phyloP scores from a whole-genome alignment of 2,113 vertebrate genomes.

The Hucho hucho region DNA sequence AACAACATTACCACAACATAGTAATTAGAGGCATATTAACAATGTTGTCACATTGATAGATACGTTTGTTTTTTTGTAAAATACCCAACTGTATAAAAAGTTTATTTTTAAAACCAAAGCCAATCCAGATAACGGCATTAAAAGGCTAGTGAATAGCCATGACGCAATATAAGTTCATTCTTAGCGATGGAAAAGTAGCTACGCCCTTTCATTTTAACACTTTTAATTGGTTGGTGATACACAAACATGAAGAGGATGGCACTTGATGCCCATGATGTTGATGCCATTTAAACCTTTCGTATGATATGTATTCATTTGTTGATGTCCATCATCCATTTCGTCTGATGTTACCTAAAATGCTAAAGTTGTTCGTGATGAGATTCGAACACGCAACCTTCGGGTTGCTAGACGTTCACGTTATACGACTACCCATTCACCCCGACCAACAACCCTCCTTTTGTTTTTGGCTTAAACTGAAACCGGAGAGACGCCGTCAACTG shows the following conservation, averaged over 20 bases:
- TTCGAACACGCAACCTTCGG: too few species aligned
- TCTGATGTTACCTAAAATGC: too few species aligned
- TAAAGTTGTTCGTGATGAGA: too few species aligned
- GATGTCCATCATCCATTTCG: too few species aligned
- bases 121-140: background rate
- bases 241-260: background rate
- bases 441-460: too few species aligned
- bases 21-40: constrained; percentile 1
- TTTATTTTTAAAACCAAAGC: background rate
- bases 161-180: background rate
- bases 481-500: too few species aligned
- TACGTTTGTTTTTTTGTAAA: background rate
- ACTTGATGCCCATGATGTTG: background rate
- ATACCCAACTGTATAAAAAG: background rate
- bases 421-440: too few species aligned
- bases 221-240: background rate
- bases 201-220: background rate
- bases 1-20: background rate
- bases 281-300: background rate
- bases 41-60: background rate
- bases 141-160: background rate
- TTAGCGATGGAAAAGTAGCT: background rate
- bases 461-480: too few species aligned
- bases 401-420: too few species aligned
- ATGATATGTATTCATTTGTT: too few species aligned